A percentile compares a stretch with the other conserved stretches of the same genome.
Evolutionary conservation across 2,113 vertebrate genomes (phyloP).

Genomic region (Lepisosteus osseus): DNA sequence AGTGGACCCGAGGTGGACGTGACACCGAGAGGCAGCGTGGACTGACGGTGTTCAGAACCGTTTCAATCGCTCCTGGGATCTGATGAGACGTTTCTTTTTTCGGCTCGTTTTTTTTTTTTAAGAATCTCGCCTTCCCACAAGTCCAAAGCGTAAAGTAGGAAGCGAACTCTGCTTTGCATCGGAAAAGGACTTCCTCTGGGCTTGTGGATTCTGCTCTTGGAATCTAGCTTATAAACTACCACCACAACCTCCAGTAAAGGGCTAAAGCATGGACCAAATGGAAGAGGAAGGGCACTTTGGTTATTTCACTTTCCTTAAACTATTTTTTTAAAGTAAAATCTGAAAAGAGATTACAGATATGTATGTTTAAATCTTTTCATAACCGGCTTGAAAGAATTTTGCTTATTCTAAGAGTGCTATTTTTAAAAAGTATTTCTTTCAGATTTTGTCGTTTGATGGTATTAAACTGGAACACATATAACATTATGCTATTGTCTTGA

Average conservation of each 20-base stretch:
- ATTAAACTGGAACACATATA: conserved; percentile 60
- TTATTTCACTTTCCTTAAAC: conserved; percentile 10
- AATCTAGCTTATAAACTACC: conserved; percentile 19
- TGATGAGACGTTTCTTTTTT: not conserved
- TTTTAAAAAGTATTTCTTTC: conserved; percentile 22
- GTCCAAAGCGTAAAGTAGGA: conserved; percentile 7
- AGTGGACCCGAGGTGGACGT: conserved; percentile 22
- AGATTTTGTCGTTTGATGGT: conserved; percentile 43
- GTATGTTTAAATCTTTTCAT: conserved; percentile 12
- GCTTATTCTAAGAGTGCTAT: conserved; percentile 9
- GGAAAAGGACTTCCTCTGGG: conserved; percentile 7
- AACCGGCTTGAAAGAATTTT: conserved; percentile 1
- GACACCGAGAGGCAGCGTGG: conserved; percentile 31
- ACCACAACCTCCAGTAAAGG: conserved; percentile 17
- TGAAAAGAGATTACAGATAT: not conserved
- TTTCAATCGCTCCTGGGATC: conserved; percentile 22
- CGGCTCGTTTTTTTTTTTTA: not conserved
- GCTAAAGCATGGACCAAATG: conserved; percentile 25
- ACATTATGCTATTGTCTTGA: conserved; percentile 39
- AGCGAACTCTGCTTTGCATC: not conserved
- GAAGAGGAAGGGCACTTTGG: conserved; percentile 9
- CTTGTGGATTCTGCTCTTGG: not conserved
- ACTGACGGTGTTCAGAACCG: conserved; percentile 14
- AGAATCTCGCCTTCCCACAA: conserved; percentile 18
- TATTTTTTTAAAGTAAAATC: conserved; percentile 27